These are phyloP conservation scores for Myripristis jacobus DNA, from an alignment of 2,797 vertebrate genomes.

Conservation along the genomic window DNA sequence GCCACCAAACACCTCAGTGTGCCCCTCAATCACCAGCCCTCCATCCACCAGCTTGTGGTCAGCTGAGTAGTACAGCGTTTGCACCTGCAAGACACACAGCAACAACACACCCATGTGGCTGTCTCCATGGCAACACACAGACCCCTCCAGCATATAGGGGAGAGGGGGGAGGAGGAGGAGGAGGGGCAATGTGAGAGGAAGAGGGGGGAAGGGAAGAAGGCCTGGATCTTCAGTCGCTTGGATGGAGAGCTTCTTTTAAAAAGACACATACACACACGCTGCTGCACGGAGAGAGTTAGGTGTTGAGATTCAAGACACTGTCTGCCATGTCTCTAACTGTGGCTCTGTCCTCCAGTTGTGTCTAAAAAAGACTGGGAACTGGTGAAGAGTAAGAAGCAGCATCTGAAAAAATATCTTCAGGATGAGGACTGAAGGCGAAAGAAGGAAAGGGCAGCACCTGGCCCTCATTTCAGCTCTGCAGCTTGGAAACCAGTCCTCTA, in stretches of 20 bases:
- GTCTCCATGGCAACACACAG: conserved; percentile 89
- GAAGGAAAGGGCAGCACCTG: conserved; percentile 20
- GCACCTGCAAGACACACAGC: conserved; percentile 99
- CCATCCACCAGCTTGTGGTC: conserved; percentile 99
- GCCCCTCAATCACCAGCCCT: conserved; percentile 94
- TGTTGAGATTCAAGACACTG: conserved; percentile 49
- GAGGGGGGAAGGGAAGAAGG: conserved; percentile 37
- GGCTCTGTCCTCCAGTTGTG: conserved; percentile 47
- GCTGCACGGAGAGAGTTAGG: conserved; percentile 53
- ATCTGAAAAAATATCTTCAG: conserved; percentile 77
- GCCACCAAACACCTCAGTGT: conserved; percentile 98
- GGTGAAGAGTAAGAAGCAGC: conserved; percentile 63
- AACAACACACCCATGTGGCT: conserved; percentile 98
- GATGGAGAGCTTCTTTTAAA: conserved; percentile 71
- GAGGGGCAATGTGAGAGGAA: conserved; percentile 39
- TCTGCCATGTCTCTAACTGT: conserved; percentile 14
- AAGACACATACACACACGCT: conserved; percentile 51
- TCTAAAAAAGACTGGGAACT: conserved; percentile 67
- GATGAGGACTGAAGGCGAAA: conserved; percentile 56
- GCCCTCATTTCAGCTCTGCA: conserved; percentile 48
- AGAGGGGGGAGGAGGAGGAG: neutral
- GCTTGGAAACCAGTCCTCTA: conserved; percentile 61
- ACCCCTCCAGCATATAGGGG: conserved; percentile 68
- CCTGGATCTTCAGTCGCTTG: conserved; percentile 64
- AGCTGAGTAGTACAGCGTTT: conserved; percentile 99